Percentiles rank a stretch among this genome's conserved stretches.
phyloP scores from a whole-genome alignment of 2,113 vertebrate species.

The Phaethon lepturus region DNA sequence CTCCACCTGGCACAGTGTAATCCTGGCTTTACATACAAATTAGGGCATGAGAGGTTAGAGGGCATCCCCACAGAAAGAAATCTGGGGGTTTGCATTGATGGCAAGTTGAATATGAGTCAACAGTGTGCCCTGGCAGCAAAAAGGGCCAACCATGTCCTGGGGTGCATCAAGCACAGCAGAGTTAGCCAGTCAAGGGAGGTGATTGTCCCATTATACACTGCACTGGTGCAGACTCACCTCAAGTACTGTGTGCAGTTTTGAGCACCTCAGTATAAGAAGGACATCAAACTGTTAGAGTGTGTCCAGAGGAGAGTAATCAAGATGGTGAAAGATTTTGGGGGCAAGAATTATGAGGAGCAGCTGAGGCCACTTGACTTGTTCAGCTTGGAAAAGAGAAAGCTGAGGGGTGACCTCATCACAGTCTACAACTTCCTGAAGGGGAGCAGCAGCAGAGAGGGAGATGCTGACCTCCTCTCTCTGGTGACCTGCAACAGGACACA shows the following conservation, averaged over 20 bases:
- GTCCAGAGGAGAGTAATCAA: too few species aligned
- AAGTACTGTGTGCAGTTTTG: too few species aligned
- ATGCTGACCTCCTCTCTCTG: not conserved
- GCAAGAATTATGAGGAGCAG: not conserved
- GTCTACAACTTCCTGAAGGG: not conserved
- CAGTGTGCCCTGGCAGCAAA: not conserved
- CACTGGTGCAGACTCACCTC: too few species aligned
- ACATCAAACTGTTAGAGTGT: too few species aligned
- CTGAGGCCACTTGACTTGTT: not conserved
- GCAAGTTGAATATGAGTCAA: not conserved
- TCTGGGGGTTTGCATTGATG: not conserved
- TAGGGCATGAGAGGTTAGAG: not conserved
- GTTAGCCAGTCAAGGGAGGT: too few species aligned
- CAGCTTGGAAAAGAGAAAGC: not conserved
- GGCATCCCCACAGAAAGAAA: not conserved
- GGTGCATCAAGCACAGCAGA: too few species aligned
- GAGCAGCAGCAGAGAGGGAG: rapidly evolving
- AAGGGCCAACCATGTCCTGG: not conserved
- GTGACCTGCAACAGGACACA: not conserved
- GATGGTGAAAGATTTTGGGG: not conserved
- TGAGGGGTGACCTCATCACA: not conserved
- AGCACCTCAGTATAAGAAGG: too few species aligned
- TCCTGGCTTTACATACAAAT: rapidly evolving
- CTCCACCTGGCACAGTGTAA: rapidly evolving
- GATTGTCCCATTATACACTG: too few species aligned